Percentiles rank a stretch among this genome's conserved stretches.
Evolutionary conservation across 2,797 vertebrate genomes (phyloP).

Genomic region (Naso thynnoides): DNA sequence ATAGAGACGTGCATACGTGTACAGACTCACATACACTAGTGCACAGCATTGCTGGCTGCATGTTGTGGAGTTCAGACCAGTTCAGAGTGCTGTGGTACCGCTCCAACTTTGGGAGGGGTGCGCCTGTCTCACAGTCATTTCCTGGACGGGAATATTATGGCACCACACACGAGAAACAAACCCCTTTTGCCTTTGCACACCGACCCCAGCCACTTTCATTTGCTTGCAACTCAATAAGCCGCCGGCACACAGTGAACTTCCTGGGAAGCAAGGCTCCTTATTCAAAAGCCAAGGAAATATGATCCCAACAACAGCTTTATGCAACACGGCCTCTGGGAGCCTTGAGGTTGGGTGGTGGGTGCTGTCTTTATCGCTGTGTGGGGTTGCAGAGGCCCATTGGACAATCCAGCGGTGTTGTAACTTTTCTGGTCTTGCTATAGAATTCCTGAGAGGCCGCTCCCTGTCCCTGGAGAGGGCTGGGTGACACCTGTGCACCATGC

Average conservation of each 20-base stretch:
- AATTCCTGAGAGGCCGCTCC: slow-evolving; percentile 44
- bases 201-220: slow-evolving; percentile 67
- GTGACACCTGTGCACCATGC: slow-evolving; percentile 72
- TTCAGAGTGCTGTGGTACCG: slow-evolving; percentile 72
- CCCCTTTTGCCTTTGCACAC: slow-evolving; percentile 63
- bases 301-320: slow-evolving; percentile 74
- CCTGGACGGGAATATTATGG: slow-evolving; percentile 79
- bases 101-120: slow-evolving; percentile 80
- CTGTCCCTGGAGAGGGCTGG: slow-evolving; percentile 40
- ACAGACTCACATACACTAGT: slow-evolving; percentile 24
- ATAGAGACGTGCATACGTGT: slow-evolving; percentile 6
- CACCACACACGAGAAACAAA: slow-evolving; percentile 78
- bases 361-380: slow-evolving; percentile 27
- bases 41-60: slow-evolving; percentile 44
- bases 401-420: slow-evolving; percentile 25
- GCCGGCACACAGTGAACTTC: slow-evolving; percentile 51
- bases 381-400: slow-evolving; percentile 19
- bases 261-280: slow-evolving; percentile 66
- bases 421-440: slow-evolving; percentile 21
- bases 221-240: slow-evolving; percentile 64
- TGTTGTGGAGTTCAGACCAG: slow-evolving; percentile 72
- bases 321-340: slow-evolving; percentile 65
- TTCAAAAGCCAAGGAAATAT: slow-evolving; percentile 71
- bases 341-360: slow-evolving; percentile 31
- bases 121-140: slow-evolving; percentile 79